These are phyloP conservation scores for Chelonia mydas DNA, from an alignment of 2,797 vertebrate species.

Conservation along the genomic window DNA sequence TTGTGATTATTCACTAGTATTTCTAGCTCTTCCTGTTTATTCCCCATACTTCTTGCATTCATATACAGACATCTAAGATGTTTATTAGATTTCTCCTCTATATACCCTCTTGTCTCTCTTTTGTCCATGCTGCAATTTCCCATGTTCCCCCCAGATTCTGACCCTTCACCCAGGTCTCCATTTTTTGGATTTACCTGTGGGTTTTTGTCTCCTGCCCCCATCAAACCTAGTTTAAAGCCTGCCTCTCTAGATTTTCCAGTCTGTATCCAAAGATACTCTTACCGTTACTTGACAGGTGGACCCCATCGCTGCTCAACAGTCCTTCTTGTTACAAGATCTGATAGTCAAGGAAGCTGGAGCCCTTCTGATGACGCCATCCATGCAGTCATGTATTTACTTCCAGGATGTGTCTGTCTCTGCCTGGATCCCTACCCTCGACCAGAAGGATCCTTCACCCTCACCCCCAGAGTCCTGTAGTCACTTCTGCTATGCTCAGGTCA, in stretches of 20 bases:
- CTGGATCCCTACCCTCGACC: not conserved
- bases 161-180: not conserved
- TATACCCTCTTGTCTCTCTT: not conserved
- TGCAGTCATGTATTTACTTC: not conserved
- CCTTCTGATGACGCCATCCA: not conserved
- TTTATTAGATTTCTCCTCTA: not conserved
- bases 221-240: not conserved
- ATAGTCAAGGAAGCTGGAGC: not conserved
- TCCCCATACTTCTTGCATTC: not conserved
- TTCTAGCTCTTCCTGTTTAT: not conserved
- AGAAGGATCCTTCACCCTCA: not conserved
- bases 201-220: not conserved
- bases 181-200: not conserved
- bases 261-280: not conserved
- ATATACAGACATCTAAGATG: not conserved
- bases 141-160: not conserved
- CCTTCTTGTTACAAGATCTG: not conserved
- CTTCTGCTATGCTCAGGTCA: not conserved
- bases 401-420: not conserved
- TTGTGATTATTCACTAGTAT: not conserved
- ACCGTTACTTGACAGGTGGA: not conserved
- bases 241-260: not conserved
- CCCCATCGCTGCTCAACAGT: not conserved
- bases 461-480: not conserved
- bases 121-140: not conserved